Conservation (phyloP, 2,113 vertebrate species). For the Pogona vitticeps region DNA sequence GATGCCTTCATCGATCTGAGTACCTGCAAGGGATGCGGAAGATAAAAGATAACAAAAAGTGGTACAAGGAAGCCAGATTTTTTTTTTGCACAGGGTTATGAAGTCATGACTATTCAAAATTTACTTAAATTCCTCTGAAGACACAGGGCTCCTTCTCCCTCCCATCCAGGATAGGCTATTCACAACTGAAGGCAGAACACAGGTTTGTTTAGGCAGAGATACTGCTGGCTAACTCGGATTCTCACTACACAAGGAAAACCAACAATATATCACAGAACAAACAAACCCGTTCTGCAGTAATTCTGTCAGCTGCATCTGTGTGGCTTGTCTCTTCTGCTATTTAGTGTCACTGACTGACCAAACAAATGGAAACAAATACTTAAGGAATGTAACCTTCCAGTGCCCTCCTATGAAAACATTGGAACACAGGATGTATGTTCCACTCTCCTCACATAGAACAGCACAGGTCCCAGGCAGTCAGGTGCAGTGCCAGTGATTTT, state of each 20-base stretch:
- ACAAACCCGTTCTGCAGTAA: neutral
- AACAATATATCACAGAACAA: neutral
- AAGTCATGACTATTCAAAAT: neutral
- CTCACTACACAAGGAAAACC: neutral
- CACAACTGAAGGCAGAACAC: neutral
- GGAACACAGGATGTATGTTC: neutral
- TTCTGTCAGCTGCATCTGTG: neutral
- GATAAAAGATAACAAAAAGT: neutral
- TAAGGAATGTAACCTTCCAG: neutral
- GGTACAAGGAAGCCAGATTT: neutral
- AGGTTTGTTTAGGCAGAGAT: neutral
- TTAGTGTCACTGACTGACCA: neutral
- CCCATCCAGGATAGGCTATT: neutral
- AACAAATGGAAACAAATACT: neutral
- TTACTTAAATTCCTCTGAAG: neutral
- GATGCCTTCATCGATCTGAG: conserved; percentile 80
- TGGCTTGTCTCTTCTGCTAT: neutral
- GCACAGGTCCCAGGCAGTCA: neutral
- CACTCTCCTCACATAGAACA: no score
- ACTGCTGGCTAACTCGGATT: neutral
- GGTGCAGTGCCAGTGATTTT: neutral
- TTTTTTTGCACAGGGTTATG: neutral
- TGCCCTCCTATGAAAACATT: neutral
- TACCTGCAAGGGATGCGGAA: conserved; percentile 62
- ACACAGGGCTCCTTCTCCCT: neutral